Evolutionary conservation across 1,140 invertebrate species (phyloP), one percentile per base, ranked within the genome.

Genomic region (Drosophila pseudoobscura): DNA sequence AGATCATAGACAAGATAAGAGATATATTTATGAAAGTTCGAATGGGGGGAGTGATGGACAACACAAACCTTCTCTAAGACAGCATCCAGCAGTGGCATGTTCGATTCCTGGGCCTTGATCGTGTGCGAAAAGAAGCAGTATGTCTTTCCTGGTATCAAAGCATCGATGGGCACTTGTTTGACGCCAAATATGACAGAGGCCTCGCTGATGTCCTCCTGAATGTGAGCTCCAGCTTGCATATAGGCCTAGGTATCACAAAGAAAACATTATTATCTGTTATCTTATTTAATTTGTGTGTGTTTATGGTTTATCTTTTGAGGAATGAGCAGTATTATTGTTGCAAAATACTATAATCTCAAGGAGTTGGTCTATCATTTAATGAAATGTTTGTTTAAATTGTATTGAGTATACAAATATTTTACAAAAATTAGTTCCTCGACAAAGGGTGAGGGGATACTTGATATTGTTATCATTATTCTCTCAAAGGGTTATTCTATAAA

Each of bases 121-220:
- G 98, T 99, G 90, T 99, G 99, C 1, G 98, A 99, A 91, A 99
- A 99, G 91, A 99, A 97, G 74, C 97, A 99, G 84, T 99, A 99
- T 0, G 98, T 99, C 92, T 99, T 99, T 77, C 99, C 96, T 0
- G 98, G 97, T 58, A 99, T 95, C 0, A 99, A 92, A 0, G 95
- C 93, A 91, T 99, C 99, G 8, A 99, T 94, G 0, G 99, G 98
- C 1, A 98, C 97, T 93, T 99, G 97, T 89, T 99, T 99, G 0
- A 99, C 98, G 0, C 98, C 99, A 80, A 99, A 97, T 53, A 99
- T 98, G 0, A 99, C 95, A 4, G 95, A 96, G 0, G 98, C 98
- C 83, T 99, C 97, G 75, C 96, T 97, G 31, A 99, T 97, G 85
- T 99, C 99, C 92, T 99, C 99, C 91, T 98, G 96, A 22, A 99